Percentiles rank a stretch among this genome's conserved stretches.
phyloP scores from a whole-genome alignment of 1,140 invertebrate species.

The Trichoplusia ni region DNA sequence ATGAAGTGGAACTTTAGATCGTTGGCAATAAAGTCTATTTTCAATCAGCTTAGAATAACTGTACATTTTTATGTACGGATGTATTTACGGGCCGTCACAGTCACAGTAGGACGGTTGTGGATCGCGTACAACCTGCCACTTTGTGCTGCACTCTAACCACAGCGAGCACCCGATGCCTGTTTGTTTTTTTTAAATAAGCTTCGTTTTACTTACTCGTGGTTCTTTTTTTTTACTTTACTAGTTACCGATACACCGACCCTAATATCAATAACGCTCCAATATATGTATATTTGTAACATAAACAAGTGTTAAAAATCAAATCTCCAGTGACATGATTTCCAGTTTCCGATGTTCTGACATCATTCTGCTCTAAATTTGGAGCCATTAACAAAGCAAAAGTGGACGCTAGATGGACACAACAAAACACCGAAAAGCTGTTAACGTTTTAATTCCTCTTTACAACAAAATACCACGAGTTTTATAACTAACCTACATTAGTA shows the following conservation, averaged over 20 bases:
- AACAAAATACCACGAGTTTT: too few relatives aligned
- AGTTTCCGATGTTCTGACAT: conserved; percentile 60
- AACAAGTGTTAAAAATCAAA: conserved; percentile 35
- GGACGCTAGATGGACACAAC: conserved; percentile 21
- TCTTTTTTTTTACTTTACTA: background rate
- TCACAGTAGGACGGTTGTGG: conserved; percentile 56
- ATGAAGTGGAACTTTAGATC: conserved; percentile 37
- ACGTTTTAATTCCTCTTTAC: too few relatives aligned
- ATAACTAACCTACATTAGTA: too few relatives aligned
- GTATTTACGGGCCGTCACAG: conserved; percentile 58
- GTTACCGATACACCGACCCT: background rate
- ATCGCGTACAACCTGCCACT: conserved; percentile 41
- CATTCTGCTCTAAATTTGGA: conserved; percentile 57
- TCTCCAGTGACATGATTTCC: conserved; percentile 51
- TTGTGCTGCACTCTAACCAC: conserved; percentile 56
- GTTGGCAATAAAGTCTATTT: conserved; percentile 49
- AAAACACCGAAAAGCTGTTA: conserved; percentile 16
- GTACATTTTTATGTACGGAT: conserved; percentile 54
- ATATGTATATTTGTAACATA: background rate
- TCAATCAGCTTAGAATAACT: conserved; percentile 46
- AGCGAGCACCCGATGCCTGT: conserved; percentile 46
- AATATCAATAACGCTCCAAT: background rate
- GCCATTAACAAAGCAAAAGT: conserved; percentile 52
- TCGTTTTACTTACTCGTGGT: conserved; percentile 24
- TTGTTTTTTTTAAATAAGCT: conserved; percentile 67